Conservation (phyloP, 2,888 invertebrate species). For the Chrysolina haemoptera region DNA sequence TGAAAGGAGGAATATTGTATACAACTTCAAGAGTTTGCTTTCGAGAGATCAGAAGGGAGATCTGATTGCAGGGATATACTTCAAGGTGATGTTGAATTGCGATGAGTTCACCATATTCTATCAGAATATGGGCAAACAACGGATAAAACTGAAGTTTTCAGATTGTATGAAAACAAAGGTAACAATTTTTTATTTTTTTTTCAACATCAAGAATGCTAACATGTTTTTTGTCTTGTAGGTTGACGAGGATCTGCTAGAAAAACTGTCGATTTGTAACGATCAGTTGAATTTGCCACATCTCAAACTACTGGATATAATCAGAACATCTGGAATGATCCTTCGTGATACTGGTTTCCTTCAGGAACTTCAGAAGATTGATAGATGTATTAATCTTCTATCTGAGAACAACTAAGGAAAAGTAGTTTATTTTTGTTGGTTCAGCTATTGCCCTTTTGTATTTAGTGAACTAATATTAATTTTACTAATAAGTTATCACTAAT, state of each 20-base stretch:
- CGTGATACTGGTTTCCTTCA: slow-evolving; percentile 81
- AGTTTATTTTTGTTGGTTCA: slow-evolving; percentile 2
- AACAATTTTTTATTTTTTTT: slow-evolving; percentile 20
- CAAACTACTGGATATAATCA: slow-evolving; percentile 77
- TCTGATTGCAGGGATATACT: slow-evolving; percentile 88
- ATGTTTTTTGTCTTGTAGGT: slow-evolving; percentile 70
- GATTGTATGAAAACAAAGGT: slow-evolving; percentile 71
- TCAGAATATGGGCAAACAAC: slow-evolving; percentile 78
- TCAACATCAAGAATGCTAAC: background rate
- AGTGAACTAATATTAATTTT: slow-evolving; percentile 6
- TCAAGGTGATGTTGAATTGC: slow-evolving; percentile 77
- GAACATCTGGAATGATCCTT: slow-evolving; percentile 78
- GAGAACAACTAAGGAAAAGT: slow-evolving; percentile 75
- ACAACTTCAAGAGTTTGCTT: slow-evolving; percentile 86
- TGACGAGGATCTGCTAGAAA: slow-evolving; percentile 75
- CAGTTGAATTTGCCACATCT: slow-evolving; percentile 80
- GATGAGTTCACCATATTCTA: slow-evolving; percentile 86
- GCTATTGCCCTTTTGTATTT: background rate
- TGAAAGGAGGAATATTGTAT: slow-evolving; percentile 90
- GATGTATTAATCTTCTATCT: slow-evolving; percentile 84
- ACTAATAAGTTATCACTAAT: slow-evolving; percentile 15
- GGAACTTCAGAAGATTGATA: slow-evolving; percentile 85
- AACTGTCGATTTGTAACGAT: slow-evolving; percentile 79
- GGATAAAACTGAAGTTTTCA: slow-evolving; percentile 83
- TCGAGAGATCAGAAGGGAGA: slow-evolving; percentile 89